Base-by-base conservation (phyloP, 2,113 vertebrate genomes). In the Amblyornis subalaris region DNA sequence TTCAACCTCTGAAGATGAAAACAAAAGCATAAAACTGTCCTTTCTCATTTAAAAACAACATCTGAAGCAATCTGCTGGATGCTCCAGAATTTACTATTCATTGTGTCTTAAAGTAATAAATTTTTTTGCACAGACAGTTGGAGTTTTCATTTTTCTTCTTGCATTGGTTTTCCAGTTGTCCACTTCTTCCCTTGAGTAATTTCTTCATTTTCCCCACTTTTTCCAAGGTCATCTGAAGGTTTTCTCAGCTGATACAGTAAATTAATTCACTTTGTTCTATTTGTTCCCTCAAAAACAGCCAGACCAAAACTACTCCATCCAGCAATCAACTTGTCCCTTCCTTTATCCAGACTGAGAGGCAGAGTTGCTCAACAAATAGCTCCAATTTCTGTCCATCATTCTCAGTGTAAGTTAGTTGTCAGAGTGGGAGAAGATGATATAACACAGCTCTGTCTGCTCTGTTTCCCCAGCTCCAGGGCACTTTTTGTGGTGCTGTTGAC, bases 371-470 rank as follows among this genome's bases (percentile, higher is more conserved):
- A 94, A 83, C 91, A 95, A 93, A 96, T 90, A 85, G 48, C 78
- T 93, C 55, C 88, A 92, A 86, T 95, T 94, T 77, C 45, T 77
- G 85, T 88, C 96, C 88, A 95, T 91, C 82, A 80, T 76, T 80
- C 93, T 54, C 12, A 28, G 67, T 5, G 36, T 45, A 60, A 90
- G 78, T 91, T 33, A 61, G 86, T 88, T 94, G 89, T 95, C 95
- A 92, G 57, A 51, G 69, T 33, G n/a, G 36, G 75, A 94, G 78
- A 93, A 83, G 86, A 94, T 94, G 89, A 92, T 94, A 83, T 93
- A 95, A 91, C 26, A 62, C 38, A 71, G 50, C 60, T 90, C 75
- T 83, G 61, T 31, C 45, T 95, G 71, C 71, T 92, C 86, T 58
- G 45, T 33, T 93, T 90, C 81, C 50, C 44, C 60, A 83, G 75